phyloP scores from a whole-genome alignment of 2,797 vertebrate genomes.

The Myripristis murdjan region DNA sequence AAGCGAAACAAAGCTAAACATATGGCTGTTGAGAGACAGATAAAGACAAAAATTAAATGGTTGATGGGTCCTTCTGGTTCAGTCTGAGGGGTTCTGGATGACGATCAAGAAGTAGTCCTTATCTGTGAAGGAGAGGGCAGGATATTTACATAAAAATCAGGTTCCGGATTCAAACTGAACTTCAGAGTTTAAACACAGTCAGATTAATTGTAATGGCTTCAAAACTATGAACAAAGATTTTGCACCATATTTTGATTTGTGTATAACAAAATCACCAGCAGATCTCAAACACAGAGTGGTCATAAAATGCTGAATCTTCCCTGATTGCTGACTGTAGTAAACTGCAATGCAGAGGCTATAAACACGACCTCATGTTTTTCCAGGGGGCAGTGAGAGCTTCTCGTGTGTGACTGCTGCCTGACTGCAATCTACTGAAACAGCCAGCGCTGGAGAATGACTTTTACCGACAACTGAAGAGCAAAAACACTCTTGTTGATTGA shows the following conservation, averaged over 20 bases:
- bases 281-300: no score
- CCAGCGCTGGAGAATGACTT: neutral
- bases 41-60: neutral
- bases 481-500: neutral
- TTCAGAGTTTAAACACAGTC: neutral
- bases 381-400: neutral
- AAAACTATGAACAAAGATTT: neutral
- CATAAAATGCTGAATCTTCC: neutral
- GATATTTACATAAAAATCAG: neutral
- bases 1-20: constrained; percentile 26
- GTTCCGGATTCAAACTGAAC: neutral
- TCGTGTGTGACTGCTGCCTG: neutral
- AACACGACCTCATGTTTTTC: neutral
- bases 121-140: constrained; percentile 83
- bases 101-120: constrained; percentile 99
- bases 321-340: neutral
- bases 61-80: constrained; percentile 53
- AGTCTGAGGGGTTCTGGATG: constrained; percentile 96
- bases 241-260: no score
- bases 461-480: neutral
- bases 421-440: neutral
- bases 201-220: neutral
- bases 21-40: constrained; percentile 51
- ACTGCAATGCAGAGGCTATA: constrained; percentile 3
- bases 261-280: no score